Evolutionary conservation across 2,797 vertebrate genomes (phyloP), one percentile per base, ranked within the genome.

Genomic region (Lithobates sylvaticus): DNA sequence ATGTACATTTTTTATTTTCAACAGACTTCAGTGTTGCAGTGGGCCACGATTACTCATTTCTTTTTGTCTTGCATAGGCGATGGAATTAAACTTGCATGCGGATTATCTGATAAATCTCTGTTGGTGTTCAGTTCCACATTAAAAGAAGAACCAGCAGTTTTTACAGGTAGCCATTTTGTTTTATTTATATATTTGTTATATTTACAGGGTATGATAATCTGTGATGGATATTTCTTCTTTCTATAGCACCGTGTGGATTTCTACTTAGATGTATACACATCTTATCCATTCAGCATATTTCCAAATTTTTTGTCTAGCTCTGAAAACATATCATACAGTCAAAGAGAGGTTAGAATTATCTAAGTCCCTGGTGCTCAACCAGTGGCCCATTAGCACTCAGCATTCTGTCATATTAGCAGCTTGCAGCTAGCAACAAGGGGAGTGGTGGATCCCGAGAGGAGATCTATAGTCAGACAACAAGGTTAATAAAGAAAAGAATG

Each of bases 1-100:
- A 58, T 39, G 81, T 69, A 18, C 80, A 75, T 18, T 27, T 29
- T 76, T 84, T 84, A 76, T 76, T 54, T n/a, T 9, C 44, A 50
- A 23, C n/a, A 39, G 39, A 69, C 32, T 69, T 10, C 26, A 47
- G 18, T 44, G 7, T 69, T 58, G n/a, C 34, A 68, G 18, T 4
- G 26, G 27, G 42, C 32, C 36, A 73, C 1, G 2, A 47, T 34
- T 32, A 6, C 12, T 36, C 71, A 88, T 64, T 54, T 82, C 84
- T 39, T 68, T 69, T 36, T 67, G 88, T 61, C 89, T 92, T 86
- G 10, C 15, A 26, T 80, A 99, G 97, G 96, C 44, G 95, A 97
- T 83, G 97, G 97, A 88, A 94, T 93, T 87, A 91, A 93, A 86
- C 91, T 98, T 88, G 95, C 97, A 90, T 98, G 97, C 76, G 97